phyloP scores from a whole-genome alignment of 2,888 invertebrate species.

The Portevinia maculata region DNA sequence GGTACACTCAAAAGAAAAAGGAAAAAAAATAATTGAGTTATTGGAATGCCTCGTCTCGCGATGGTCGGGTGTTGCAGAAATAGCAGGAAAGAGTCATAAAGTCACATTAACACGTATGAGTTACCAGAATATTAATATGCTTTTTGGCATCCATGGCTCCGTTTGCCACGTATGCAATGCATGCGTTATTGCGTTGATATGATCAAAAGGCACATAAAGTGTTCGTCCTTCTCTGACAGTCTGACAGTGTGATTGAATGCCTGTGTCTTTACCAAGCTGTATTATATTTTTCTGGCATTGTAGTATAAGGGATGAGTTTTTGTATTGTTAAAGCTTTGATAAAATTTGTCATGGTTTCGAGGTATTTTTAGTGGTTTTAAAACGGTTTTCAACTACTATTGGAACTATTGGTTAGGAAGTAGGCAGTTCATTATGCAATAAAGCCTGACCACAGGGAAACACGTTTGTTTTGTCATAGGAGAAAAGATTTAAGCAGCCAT shows the following conservation, averaged over 20 bases:
- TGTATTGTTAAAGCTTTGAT: background rate
- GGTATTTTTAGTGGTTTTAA: too few species aligned
- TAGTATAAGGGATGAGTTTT: background rate
- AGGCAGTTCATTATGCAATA: too few species aligned
- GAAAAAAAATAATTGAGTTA: slow-evolving; percentile 66
- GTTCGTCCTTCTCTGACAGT: slow-evolving; percentile 29
- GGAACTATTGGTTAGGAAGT: too few species aligned
- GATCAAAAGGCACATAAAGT: slow-evolving; percentile 51
- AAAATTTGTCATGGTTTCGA: too few species aligned
- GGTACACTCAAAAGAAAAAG: slow-evolving; percentile 31
- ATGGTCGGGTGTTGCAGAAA: slow-evolving; percentile 10
- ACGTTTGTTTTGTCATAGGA: too few species aligned
- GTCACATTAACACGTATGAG: slow-evolving; percentile 77
- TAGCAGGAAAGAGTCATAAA: slow-evolving; percentile 75
- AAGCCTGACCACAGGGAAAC: too few species aligned
- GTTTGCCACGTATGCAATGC: slow-evolving; percentile 56
- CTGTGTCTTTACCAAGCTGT: slow-evolving; percentile 14
- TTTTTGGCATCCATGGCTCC: slow-evolving; percentile 45
- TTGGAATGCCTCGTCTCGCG: slow-evolving; percentile 65
- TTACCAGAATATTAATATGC: slow-evolving; percentile 74
- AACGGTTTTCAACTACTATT: too few species aligned
- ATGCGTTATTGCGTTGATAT: slow-evolving; percentile 45
- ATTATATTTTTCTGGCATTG: background rate
- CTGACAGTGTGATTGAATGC: slow-evolving; percentile 41
- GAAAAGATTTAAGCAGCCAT: too few species aligned